These are phyloP conservation scores for Copidosoma floridanum DNA, from an alignment of 1,140 invertebrate genomes.

Conservation along the genomic window DNA sequence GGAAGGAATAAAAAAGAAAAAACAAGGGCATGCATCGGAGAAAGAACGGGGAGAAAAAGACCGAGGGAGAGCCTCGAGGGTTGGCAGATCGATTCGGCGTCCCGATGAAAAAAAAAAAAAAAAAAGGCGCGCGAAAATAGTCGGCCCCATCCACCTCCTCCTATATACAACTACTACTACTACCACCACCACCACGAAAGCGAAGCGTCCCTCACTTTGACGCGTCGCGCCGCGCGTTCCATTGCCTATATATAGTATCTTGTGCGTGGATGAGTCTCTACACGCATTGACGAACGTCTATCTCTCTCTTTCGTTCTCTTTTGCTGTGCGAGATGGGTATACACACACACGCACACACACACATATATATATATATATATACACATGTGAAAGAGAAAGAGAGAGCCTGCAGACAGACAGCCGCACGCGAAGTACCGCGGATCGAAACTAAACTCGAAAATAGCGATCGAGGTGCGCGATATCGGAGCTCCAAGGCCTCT, in stretches of 20 bases:
- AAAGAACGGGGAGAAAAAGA: neutral
- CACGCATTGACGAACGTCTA: neutral
- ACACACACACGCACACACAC: no score
- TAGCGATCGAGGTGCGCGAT: slow-evolving; percentile 22
- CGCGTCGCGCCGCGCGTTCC: slow-evolving; percentile 15
- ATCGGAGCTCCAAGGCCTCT: slow-evolving; percentile 13
- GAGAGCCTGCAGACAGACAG: no score
- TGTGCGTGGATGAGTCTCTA: no score
- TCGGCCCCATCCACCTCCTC: no score
- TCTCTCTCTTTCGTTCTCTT: no score
- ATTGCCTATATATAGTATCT: neutral
- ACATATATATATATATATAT: no score
- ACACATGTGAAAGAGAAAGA: no score
- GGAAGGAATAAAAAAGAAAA: no score
- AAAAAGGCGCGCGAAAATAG: slow-evolving; percentile 16
- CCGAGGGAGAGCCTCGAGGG: neutral
- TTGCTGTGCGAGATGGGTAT: no score
- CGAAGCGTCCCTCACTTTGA: slow-evolving; percentile 3
- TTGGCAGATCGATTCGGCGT: slow-evolving; percentile 10
- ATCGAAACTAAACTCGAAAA: slow-evolving; percentile 25
- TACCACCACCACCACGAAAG: no score
- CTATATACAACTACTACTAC: no score
- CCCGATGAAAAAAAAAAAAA: slow-evolving; percentile 9
- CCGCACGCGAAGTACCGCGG: neutral
- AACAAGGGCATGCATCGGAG: no score